Base-by-base conservation (phyloP, 1,140 invertebrate genomes). In the Fopius arisanus region DNA sequence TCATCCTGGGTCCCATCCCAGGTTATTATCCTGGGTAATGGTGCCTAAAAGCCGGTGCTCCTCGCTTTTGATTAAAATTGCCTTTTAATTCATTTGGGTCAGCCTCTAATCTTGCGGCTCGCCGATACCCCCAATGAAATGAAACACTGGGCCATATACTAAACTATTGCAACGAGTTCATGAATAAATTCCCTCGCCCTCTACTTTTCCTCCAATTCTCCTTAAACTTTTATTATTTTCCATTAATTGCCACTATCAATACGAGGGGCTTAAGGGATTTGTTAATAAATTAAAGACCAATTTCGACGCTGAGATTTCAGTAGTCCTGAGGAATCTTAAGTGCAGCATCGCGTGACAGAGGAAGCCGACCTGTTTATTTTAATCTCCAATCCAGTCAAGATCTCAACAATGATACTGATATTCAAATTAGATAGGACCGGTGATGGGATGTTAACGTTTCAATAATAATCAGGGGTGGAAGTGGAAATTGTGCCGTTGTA, bases 41-140 rank as follows among this genome's bases (percentile, higher is more conserved):
- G 75, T 69, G 75, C 71, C 75, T 76, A 73, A 76, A 76, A 76
- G 71, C 72, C 75, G 70, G 70, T 71, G 69, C 62, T 37, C 62
- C n/a, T 41, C 21, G 54, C 70, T 70, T 69, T 76, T 76, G 73
- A 77, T 77, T 75, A 77, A 78, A 73, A 76, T 74, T 75, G 74
- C 79, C 75, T 76, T 76, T 76, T 73, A 76, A 76, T 76, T 76
- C 75, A 76, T 76, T 76, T 76, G 75, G 71, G 71, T 65, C 71
- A 59, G 54, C 54, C 71, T 72, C 73, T 62, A 73, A 76, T 73
- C 73, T 72, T 76, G 54, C 75, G 75, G 67, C 67, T 67, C 67
- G 73, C 40, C 73, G 54, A 59, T 59, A 59, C 19, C 23, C 54
- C 19, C 19, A 7, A 23, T 26, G 23, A 59, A 59, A 59, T 28